phyloP scores from a whole-genome alignment of 2,888 invertebrate genomes.

The Eulithis prunata region DNA sequence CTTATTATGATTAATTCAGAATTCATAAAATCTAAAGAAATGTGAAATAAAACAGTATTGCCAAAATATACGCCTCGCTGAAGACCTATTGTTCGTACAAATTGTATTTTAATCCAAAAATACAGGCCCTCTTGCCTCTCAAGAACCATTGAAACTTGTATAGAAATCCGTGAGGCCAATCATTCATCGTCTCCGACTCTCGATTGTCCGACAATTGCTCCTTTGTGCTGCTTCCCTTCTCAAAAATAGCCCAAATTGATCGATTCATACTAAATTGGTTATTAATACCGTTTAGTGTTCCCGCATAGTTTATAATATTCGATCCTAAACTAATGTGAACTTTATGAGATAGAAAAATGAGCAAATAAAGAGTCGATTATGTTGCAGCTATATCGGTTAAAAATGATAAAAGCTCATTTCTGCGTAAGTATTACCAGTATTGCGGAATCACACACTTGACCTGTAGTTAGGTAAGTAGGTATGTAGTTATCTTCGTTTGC shows the following conservation, averaged over 20 bases:
- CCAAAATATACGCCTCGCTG: too few species aligned
- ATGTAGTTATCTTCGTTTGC: too few species aligned
- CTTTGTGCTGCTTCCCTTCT: slow-evolving; percentile 63
- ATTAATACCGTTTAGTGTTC: slow-evolving; percentile 45
- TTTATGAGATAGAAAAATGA: slow-evolving; percentile 2
- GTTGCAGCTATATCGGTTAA: slow-evolving; percentile 14
- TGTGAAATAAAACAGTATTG: too few species aligned
- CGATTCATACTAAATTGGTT: slow-evolving; percentile 63
- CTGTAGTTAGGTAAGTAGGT: too few species aligned
- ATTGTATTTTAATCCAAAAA: background rate
- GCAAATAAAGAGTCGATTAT: slow-evolving; percentile 2
- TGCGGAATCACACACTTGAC: too few species aligned
- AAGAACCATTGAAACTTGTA: slow-evolving; percentile 7
- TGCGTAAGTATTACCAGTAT: too few species aligned
- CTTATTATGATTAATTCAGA: too few species aligned
- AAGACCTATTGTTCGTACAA: slow-evolving; percentile 1
- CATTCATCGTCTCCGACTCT: slow-evolving; percentile 26
- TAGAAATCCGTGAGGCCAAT: slow-evolving; percentile 29
- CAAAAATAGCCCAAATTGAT: slow-evolving; percentile 71
- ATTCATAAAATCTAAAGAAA: too few species aligned
- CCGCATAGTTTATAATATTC: slow-evolving; percentile 19
- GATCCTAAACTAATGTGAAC: slow-evolving; percentile 5
- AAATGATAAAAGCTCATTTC: too few species aligned
- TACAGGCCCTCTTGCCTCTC: slow-evolving; percentile 2
- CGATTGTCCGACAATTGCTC: slow-evolving; percentile 67